Percentiles rank a stretch among this genome's conserved stretches.
These are phyloP conservation scores for Eremobia ochroleuca DNA, from an alignment of 2,888 invertebrate genomes.

Conservation along the genomic window DNA sequence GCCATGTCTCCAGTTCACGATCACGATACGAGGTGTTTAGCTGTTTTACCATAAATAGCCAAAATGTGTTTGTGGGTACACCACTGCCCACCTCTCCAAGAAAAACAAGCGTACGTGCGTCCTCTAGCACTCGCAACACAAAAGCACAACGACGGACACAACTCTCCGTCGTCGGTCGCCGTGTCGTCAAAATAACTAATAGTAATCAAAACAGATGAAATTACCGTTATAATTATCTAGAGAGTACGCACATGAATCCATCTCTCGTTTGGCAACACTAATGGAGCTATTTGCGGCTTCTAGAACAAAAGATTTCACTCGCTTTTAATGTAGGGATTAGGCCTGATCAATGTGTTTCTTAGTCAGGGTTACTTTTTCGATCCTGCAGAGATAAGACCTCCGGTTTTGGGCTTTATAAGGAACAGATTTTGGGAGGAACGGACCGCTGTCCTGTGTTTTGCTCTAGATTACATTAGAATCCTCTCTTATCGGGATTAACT, in stretches of 20 bases:
- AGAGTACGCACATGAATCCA: conserved; percentile 16
- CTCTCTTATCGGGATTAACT: neutral
- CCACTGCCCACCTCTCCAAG: no score
- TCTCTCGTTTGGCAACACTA: conserved; percentile 51
- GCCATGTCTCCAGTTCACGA: neutral
- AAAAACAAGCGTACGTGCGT: neutral
- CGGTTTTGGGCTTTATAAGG: neutral
- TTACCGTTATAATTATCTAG: conserved; percentile 29
- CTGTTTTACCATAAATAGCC: neutral
- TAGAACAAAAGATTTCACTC: conserved; percentile 38
- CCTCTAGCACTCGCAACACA: conserved; percentile 1
- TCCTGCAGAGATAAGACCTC: no score
- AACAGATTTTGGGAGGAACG: neutral
- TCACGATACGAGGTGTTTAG: neutral
- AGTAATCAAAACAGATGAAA: conserved; percentile 24
- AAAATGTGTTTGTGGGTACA: neutral
- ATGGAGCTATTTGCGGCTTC: conserved; percentile 44
- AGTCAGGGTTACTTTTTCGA: neutral
- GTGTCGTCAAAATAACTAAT: neutral
- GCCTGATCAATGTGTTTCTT: neutral
- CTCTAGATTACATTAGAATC: neutral
- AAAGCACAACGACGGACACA: neutral
- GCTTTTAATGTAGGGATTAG: neutral
- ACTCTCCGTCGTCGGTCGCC: neutral
- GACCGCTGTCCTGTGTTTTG: no score